Evolutionary conservation across 2,888 invertebrate species (phyloP).

Genomic region (Philhelius pedissequus): DNA sequence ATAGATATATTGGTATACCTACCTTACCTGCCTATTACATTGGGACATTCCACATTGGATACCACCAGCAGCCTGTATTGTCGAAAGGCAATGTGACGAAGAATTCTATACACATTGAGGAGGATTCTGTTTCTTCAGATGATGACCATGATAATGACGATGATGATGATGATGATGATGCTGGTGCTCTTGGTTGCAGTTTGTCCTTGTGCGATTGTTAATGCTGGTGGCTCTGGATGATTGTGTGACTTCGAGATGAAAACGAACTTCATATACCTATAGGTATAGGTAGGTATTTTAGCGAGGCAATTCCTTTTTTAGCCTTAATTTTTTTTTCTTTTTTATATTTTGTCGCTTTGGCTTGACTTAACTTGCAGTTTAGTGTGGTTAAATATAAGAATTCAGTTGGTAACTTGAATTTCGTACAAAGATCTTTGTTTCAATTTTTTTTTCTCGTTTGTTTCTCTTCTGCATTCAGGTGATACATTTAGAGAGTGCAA

Average conservation of each 20-base stretch:
- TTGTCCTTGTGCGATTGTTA: conserved; percentile 48
- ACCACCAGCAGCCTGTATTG: no score
- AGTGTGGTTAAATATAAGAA: conserved; percentile 20
- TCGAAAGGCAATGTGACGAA: conserved; percentile 49
- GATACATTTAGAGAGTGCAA: conserved; percentile 61
- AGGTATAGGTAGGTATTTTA: neutral
- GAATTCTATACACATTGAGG: conserved; percentile 8
- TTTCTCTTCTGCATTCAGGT: conserved; percentile 20
- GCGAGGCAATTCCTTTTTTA: conserved; percentile 20
- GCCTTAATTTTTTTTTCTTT: neutral
- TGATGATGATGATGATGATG: conserved; percentile 1
- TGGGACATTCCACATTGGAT: no score
- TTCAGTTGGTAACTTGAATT: conserved; percentile 12
- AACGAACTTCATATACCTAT: neutral
- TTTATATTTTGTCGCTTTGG: conserved; percentile 12
- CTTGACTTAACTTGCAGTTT: conserved; percentile 14
- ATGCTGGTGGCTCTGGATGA: conserved; percentile 1
- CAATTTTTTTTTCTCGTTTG: neutral
- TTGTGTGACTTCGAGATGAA: conserved; percentile 14
- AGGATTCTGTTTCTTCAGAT: conserved; percentile 34
- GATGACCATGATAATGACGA: neutral
- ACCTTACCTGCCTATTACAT: conserved; percentile 50
- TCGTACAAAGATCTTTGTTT: conserved; percentile 24
- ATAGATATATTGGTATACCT: neutral
- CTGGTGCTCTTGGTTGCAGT: conserved; percentile 24